A percentile compares a stretch with the other conserved stretches of the same genome.
Evolutionary conservation across 2,113 vertebrate species (phyloP).

Genomic region (Seriola quinqueradiata): DNA sequence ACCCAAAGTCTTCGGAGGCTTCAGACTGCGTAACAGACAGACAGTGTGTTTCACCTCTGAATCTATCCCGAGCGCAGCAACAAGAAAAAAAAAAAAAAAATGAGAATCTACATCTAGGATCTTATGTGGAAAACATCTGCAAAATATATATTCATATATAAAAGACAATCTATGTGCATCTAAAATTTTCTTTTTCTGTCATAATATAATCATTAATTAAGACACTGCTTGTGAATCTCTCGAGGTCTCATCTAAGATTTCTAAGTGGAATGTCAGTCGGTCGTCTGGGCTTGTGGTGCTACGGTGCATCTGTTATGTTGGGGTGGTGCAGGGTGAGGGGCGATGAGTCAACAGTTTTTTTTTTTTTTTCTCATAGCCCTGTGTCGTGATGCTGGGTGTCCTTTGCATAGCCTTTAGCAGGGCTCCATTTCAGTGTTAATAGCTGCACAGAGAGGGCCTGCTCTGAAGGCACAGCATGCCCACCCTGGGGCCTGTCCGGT

Average conservation of each 20-base stretch:
- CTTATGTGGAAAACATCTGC: slow-evolving; percentile 83
- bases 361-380: slow-evolving; percentile 38
- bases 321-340: slow-evolving; percentile 22
- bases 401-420: slow-evolving; percentile 75
- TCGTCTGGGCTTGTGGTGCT: slow-evolving; percentile 64
- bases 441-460: slow-evolving; percentile 58
- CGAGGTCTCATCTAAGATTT: slow-evolving; percentile 69
- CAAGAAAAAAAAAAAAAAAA: slow-evolving; percentile 43
- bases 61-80: slow-evolving; percentile 45
- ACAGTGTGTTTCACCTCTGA: slow-evolving; percentile 42
- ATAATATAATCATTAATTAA: slow-evolving; percentile 79
- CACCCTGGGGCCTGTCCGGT: slow-evolving; percentile 55
- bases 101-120: slow-evolving; percentile 73
- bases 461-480: slow-evolving; percentile 72
- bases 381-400: slow-evolving; percentile 48
- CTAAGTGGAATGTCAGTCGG: slow-evolving; percentile 72
- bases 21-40: slow-evolving; percentile 37
- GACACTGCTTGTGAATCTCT: slow-evolving; percentile 82
- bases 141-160: slow-evolving; percentile 83
- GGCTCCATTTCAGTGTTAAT: slow-evolving; percentile 53
- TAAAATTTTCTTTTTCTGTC: slow-evolving; percentile 77
- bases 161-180: slow-evolving; percentile 84
- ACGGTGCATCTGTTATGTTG: slow-evolving; percentile 55
- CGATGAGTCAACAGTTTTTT: slow-evolving; percentile 10
- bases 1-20: slow-evolving; percentile 46